Base-by-base conservation (phyloP, 1,140 invertebrate species). In the Zophobas morio region DNA sequence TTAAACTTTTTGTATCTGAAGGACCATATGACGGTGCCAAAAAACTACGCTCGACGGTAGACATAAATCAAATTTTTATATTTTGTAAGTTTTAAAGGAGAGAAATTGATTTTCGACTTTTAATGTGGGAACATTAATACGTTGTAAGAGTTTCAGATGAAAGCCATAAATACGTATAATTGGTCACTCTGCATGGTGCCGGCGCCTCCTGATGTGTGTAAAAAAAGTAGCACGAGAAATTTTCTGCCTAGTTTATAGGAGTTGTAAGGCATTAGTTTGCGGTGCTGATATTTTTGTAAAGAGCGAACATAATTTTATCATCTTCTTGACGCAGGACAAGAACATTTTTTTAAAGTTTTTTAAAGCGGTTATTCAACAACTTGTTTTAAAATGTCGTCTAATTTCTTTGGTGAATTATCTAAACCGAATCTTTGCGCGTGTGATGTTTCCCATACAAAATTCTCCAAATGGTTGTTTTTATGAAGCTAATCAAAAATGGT, bases 51-150 rank as follows among this genome's bases (percentile, higher is more conserved):
- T 40, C 42, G 37, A 1, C n/a, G 39, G 37, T 20, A 20, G 20
- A 8, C 20, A 66, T 66, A 66, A 66, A 66, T 66, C 39, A 66
- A 42, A 66, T 32, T 4, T 32, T 32, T 66, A 20, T 42, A 40
- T 66, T 66, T 66, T 66, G 60, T 40, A 32, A 66, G 39, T 32
- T 66, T 33, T 39, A 8, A 40, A 66, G 6, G 20, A 20, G 49
- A 42, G 39, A 66, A 57, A 66, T 40, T 66, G 8, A 42, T 66
- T 66, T 40, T 40, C 32, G 6, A 42, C 42, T 66, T 66, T 42
- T 66, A 66, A 66, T 40, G 39, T 66, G 60, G 56, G 56, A 60
- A 60, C 56, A 39, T 60, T 60, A 36, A 60, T 60, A 39, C 42
- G 8, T 4, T 46, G 34, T 37, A 37, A 39, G 56, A 60, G 56